phyloP scores from a whole-genome alignment of 2,797 vertebrate species.

The Sebastes diploproa region DNA sequence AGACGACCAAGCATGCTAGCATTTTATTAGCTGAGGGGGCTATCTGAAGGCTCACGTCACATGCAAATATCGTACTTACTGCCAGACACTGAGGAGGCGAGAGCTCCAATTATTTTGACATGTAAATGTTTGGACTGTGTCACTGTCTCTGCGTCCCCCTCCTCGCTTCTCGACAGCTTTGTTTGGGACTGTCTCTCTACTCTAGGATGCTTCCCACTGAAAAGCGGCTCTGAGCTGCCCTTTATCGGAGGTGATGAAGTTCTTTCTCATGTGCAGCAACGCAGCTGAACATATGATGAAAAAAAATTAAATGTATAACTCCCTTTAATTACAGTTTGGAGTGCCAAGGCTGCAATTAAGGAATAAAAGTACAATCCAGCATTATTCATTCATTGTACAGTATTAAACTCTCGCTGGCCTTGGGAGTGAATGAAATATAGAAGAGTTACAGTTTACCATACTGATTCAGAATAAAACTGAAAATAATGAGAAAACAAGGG shows the following conservation, averaged over 20 bases:
- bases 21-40: neutral
- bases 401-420: constrained; percentile 10
- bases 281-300: constrained; percentile 22
- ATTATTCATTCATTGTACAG: constrained; percentile 32
- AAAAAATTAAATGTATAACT: constrained; percentile 7
- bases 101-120: too few species aligned
- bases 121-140: neutral
- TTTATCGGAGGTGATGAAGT: neutral
- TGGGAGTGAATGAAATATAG: neutral
- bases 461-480: neutral
- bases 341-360: constrained; percentile 44
- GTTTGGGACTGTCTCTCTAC: neutral
- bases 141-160: neutral
- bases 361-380: constrained; percentile 42
- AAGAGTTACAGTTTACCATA: neutral
- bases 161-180: neutral
- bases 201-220: neutral
- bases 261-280: neutral
- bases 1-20: neutral
- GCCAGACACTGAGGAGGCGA: too few species aligned
- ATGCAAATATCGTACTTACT: neutral
- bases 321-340: constrained; percentile 46
- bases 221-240: neutral
- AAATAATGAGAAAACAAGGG: neutral
- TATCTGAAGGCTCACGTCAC: too few species aligned